These are phyloP conservation scores for Latheticus oryzae DNA, from an alignment of 2,888 invertebrate genomes.

Conservation along the genomic window DNA sequence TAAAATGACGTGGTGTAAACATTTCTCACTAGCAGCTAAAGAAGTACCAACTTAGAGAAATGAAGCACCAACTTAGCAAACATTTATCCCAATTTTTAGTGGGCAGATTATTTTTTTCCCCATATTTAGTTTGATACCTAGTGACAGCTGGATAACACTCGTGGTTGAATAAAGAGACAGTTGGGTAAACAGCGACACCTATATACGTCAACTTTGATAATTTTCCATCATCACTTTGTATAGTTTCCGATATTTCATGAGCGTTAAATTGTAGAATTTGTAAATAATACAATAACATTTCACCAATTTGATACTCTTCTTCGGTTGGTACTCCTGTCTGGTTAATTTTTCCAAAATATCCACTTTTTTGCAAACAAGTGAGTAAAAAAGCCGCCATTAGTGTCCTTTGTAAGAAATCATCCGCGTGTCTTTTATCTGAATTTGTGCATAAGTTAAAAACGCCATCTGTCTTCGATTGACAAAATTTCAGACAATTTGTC, in stretches of 20 bases:
- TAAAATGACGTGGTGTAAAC: too few relatives aligned
- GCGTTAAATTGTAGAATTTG: constrained; percentile 88
- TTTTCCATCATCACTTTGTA: constrained; percentile 66
- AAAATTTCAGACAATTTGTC: constrained; percentile 66
- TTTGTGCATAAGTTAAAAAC: constrained; percentile 77
- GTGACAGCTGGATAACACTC: constrained; percentile 84
- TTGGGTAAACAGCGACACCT: constrained; percentile 81
- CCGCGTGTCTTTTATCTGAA: constrained; percentile 70
- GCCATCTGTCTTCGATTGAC: constrained; percentile 59
- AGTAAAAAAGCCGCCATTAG: constrained; percentile 83
- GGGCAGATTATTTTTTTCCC: too few relatives aligned
- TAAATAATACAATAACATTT: constrained; percentile 76
- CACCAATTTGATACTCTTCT: constrained; percentile 72
- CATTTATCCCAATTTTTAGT: too few relatives aligned
- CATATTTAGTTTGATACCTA: constrained; percentile 66
- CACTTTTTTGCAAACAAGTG: constrained; percentile 75
- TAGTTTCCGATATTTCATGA: constrained; percentile 82
- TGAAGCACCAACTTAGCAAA: too few relatives aligned
- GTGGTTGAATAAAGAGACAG: constrained; percentile 85
- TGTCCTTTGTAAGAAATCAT: constrained; percentile 80
- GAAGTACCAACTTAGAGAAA: too few relatives aligned
- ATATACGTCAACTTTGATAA: constrained; percentile 70
- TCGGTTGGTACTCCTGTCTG: constrained; percentile 62
- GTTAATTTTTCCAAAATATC: constrained; percentile 69
- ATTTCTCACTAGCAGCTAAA: too few relatives aligned